Conservation (phyloP, 2,888 invertebrate genomes). For the Rotaria socialis region DNA sequence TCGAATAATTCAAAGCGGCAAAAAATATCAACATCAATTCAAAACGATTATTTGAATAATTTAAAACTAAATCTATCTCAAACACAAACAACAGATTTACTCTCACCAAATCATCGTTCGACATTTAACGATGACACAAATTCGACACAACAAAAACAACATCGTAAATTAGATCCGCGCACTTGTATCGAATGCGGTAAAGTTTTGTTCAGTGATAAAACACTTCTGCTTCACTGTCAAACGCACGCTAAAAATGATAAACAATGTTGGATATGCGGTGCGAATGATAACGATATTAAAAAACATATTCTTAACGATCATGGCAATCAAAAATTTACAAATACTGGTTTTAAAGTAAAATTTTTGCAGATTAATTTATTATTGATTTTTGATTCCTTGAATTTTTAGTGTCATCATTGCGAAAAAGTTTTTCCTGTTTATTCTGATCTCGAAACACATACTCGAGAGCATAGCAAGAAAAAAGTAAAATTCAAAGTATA, state of each 20-base stretch:
- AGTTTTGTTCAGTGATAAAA: slow-evolving; percentile 15
- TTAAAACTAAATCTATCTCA: not conserved
- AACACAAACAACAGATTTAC: not conserved
- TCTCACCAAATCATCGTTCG: slow-evolving; percentile 9
- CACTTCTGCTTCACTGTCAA: slow-evolving; percentile 8
- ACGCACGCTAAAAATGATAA: slow-evolving; percentile 11
- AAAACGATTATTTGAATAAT: not conserved
- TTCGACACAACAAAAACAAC: not conserved
- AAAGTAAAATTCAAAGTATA: not conserved
- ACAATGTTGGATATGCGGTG: slow-evolving; percentile 34
- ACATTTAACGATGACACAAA: not conserved
- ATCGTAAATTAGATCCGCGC: slow-evolving; percentile 28
- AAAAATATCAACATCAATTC: not conserved
- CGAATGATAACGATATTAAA: not conserved
- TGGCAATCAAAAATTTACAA: slow-evolving; percentile 35
- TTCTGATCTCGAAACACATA: not conserved
- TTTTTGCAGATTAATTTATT: not conserved
- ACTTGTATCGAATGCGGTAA: slow-evolving; percentile 22
- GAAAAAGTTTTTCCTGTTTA: not conserved
- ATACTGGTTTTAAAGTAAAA: slow-evolving; percentile 18
- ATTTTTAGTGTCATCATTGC: slow-evolving; percentile 34
- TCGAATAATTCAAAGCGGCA: not conserved
- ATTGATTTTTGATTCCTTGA: not conserved
- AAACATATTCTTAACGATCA: slow-evolving; percentile 20
- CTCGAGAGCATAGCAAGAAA: slow-evolving; percentile 25